Evolutionary conservation across 2,888 invertebrate genomes (phyloP).

Genomic region (Enoplolaimus lenunculus): DNA sequence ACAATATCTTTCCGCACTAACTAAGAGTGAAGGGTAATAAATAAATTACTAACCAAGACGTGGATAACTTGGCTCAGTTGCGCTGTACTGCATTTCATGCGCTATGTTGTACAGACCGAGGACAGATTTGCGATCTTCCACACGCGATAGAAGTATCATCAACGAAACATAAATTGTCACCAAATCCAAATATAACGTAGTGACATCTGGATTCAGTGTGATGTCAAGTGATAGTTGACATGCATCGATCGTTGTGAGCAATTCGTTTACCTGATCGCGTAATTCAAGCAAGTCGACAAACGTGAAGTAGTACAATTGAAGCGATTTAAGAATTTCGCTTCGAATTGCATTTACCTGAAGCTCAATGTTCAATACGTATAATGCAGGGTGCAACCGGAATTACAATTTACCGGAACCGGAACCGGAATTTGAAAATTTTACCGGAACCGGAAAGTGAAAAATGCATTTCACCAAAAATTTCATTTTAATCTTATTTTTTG

Average conservation of each 20-base stretch:
- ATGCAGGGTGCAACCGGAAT: too few species aligned
- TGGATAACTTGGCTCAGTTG: constrained; percentile 55
- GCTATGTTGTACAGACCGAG: constrained; percentile 92
- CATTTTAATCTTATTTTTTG: too few species aligned
- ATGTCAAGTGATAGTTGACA: constrained; percentile 87
- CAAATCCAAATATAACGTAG: constrained; percentile 83
- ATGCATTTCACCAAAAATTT: too few species aligned
- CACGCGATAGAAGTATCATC: constrained; percentile 90
- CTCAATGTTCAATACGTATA: constrained; percentile 45
- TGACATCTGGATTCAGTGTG: constrained; percentile 80
- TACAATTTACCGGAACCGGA: too few species aligned
- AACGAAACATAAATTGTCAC: constrained; percentile 81
- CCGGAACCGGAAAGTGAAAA: too few species aligned
- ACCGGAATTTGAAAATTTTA: too few species aligned
- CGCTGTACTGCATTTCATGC: constrained; percentile 81
- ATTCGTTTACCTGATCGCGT: constrained; percentile 48
- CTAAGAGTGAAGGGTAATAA: too few species aligned
- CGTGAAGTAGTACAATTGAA: constrained; percentile 93
- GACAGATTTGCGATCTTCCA: constrained; percentile 93
- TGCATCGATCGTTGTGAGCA: constrained; percentile 78
- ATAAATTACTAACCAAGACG: neutral
- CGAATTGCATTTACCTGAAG: constrained; percentile 70
- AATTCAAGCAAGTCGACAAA: constrained; percentile 92
- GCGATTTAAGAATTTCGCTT: constrained; percentile 84
- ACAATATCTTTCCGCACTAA: too few species aligned